Evolutionary conservation across 1,140 invertebrate genomes (phyloP).

Genomic region (Camponotus vicinus): DNA sequence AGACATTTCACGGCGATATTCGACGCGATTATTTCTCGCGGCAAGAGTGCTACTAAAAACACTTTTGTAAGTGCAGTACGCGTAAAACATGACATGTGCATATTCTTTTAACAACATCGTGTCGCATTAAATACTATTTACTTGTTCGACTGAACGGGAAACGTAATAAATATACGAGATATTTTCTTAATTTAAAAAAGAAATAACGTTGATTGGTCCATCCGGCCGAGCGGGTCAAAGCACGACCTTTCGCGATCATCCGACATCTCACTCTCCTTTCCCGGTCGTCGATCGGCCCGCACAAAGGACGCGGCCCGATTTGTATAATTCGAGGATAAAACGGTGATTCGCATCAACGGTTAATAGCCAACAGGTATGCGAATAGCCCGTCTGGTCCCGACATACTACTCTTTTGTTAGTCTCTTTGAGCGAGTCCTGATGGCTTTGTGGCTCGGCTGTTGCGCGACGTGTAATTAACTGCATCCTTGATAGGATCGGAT

Average conservation of each 20-base stretch:
- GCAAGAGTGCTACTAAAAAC: slow-evolving; percentile 47
- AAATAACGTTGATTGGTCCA: neutral
- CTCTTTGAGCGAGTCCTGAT: slow-evolving; percentile 51
- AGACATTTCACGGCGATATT: slow-evolving; percentile 45
- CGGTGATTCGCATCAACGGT: slow-evolving; percentile 69
- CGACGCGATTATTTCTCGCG: slow-evolving; percentile 54
- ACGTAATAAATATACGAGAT: slow-evolving; percentile 17
- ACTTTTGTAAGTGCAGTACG: slow-evolving; percentile 42
- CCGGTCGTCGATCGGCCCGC: slow-evolving; percentile 45
- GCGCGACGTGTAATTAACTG: slow-evolving; percentile 71
- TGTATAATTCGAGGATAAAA: slow-evolving; percentile 73
- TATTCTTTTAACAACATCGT: slow-evolving; percentile 31
- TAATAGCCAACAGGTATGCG: slow-evolving; percentile 67
- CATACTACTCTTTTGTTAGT: slow-evolving; percentile 50
- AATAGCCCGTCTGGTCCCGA: slow-evolving; percentile 45
- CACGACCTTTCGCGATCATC: slow-evolving; percentile 55
- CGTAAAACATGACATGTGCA: slow-evolving; percentile 28
- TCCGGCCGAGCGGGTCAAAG: slow-evolving; percentile 51
- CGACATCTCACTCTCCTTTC: slow-evolving; percentile 15
- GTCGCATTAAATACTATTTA: slow-evolving; percentile 43
- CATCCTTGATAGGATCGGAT: slow-evolving; percentile 70
- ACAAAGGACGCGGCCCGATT: slow-evolving; percentile 63
- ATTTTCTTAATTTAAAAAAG: slow-evolving; percentile 17
- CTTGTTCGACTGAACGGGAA: neutral
- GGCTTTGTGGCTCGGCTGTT: slow-evolving; percentile 57